Base-by-base conservation (phyloP, 2,888 invertebrate genomes). In the Netelia virgata region DNA sequence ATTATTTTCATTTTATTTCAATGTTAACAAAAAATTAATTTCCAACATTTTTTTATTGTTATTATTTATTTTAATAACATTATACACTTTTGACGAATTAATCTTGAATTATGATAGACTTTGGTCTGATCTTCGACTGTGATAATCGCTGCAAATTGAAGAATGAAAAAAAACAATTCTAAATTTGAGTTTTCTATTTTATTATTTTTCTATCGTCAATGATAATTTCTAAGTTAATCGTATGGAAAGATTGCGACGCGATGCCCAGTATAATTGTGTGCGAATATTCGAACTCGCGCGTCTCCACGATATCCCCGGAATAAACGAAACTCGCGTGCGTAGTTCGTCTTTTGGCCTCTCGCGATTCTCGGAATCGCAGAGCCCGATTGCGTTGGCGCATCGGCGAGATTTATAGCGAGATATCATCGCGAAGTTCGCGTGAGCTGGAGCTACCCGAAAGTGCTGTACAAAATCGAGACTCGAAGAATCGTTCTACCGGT, bases 371-470 rank as follows among this genome's bases (percentile, higher is more conserved):
- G 70, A 86, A 85, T 87, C 84, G 82, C 76, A 61, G 43, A 47
- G 20, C n/a, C 9, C 64, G 36, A 74, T 82, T 64, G 77, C 66
- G 11, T 77, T 55, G 72, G 69, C 28, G 70, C 75, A 81, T 86
- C 83, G 77, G 85, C 83, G 85, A 80, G 80, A 86, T 86, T 87
- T 87, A 87, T 86, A 77, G 85, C 85, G 83, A 80, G 83, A 85
- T 85, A 86, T 85, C 83, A 28, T 59, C 50, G 72, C 16, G 43
- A 64, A 72, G 72, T 72, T 72, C 72, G 41, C 63, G 55, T 16
- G 64, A 63, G 43, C 36, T 1, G 70, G 14, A 50, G 61, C 61
- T 69, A 18, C n/a, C 41, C 50, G 3, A 41, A 16, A 74, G 1
- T 59, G 18, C 68, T 9, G n/a, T 8, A 41, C 14, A 55, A 23